Evolutionary conservation across 2,797 vertebrate genomes (phyloP).

Genomic region (Premnoplex brunnescens): DNA sequence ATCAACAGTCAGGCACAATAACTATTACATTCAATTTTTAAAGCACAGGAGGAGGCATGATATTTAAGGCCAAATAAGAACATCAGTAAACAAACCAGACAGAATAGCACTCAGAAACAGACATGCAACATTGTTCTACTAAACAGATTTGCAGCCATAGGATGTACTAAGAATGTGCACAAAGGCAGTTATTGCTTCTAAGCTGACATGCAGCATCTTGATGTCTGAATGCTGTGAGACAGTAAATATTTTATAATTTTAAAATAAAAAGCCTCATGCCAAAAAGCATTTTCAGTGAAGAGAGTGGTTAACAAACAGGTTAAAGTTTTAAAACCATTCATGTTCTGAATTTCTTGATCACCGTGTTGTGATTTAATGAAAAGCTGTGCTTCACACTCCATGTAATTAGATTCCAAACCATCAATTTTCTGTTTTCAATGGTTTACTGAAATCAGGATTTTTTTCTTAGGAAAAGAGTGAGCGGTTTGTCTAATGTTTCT

Average conservation of each 20-base stretch:
- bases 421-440: background rate
- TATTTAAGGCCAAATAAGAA: background rate
- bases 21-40: background rate
- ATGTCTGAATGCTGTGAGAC: background rate
- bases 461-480: background rate
- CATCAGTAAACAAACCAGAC: background rate
- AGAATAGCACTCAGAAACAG: background rate
- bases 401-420: background rate
- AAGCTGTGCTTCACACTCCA: background rate
- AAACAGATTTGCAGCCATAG: background rate
- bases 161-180: background rate
- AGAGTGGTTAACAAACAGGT: background rate
- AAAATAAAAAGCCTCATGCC: background rate
- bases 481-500: background rate
- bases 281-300: background rate
- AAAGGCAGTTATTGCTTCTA: background rate
- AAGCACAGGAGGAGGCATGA: background rate
- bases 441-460: background rate
- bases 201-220: background rate
- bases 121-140: background rate
- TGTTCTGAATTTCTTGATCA: background rate
- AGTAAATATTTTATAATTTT: background rate
- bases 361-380: background rate
- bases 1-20: background rate
- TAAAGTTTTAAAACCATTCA: background rate